Base-by-base conservation (phyloP, 2,888 invertebrate species). In the Euplexia lucipara region DNA sequence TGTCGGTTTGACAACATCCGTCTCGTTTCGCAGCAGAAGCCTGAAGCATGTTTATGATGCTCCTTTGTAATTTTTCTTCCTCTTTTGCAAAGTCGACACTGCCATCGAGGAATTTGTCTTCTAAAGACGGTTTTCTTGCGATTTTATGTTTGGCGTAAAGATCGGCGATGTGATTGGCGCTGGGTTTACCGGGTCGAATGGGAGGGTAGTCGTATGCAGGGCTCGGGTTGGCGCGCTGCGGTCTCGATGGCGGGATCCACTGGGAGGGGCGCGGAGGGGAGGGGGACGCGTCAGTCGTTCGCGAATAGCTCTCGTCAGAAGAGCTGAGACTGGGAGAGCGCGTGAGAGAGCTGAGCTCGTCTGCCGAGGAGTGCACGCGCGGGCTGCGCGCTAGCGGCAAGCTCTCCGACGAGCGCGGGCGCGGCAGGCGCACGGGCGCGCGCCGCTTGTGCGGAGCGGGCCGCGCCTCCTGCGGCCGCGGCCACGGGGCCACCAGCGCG, bases 271-370 rank as follows among this genome's bases (percentile, higher is more conserved):
- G 92, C 0, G 96, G 96, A 6, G 96, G 96, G 0, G 96, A 96
- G 6, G 96, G 96, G 0, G 95, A 95, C 1, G 95, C 98, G 84
- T 97, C 97, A 0, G 97, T 98, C 5, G 98, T 98, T 79, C 98
- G 96, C 44, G 97, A 97, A 86, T 97, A 98, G 90, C 98, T 98
- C 90, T 98, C 98, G 86, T 98, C 98, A 0, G 98, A 98, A 59
- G 98, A 98, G 88, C 97, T 97, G 73, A 98, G 97, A 86, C 97
- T 97, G 0, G 98, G 97, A 8, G 98, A 98, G 81, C 97, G 97
- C 57, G 98, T 98, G 10, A 98, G 93, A 0, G 98, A 98, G 83
- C 97, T 98, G 30, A 98, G 96, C 89, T 98, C 98, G 86, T 98
- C 98, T 1, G 98, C 98, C 3, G 98, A 98, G 7, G 98, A 98